Evolutionary conservation across 2,113 vertebrate species (phyloP).

Genomic region (Cyprinodon tularosa): DNA sequence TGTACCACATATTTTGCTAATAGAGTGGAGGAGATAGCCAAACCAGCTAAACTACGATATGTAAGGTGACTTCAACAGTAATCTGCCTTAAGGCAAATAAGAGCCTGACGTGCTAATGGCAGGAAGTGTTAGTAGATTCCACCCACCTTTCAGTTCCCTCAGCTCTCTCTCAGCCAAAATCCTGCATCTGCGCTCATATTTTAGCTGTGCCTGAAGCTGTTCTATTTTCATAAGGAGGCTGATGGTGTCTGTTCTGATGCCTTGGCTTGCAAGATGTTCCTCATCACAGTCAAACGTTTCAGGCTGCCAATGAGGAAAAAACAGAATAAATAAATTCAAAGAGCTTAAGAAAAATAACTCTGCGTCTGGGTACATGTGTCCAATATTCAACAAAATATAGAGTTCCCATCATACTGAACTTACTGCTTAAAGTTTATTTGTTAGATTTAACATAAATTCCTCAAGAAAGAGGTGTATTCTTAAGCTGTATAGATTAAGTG

Average conservation of each 20-base stretch:
- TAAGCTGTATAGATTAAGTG: too few relatives aligned
- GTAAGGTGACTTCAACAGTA: neutral
- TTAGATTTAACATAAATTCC: neutral
- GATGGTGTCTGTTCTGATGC: slow-evolving; percentile 77
- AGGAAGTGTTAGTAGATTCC: neutral
- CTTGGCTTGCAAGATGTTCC: slow-evolving; percentile 60
- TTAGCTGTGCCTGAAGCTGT: slow-evolving; percentile 76
- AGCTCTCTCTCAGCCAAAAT: slow-evolving; percentile 75
- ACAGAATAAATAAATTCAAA: neutral
- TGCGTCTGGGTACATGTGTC: neutral
- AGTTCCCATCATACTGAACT: too few relatives aligned
- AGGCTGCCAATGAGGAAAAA: slow-evolving; percentile 40
- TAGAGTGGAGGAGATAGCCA: too few relatives aligned
- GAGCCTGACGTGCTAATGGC: neutral
- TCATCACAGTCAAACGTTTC: slow-evolving; percentile 68
- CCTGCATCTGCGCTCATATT: slow-evolving; percentile 77
- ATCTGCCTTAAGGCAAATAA: neutral
- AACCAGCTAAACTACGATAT: neutral
- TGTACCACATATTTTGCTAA: too few relatives aligned
- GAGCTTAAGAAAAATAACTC: neutral
- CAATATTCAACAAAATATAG: too few relatives aligned
- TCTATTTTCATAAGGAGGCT: slow-evolving; percentile 80
- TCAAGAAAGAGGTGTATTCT: too few relatives aligned
- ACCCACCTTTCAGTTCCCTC: slow-evolving; percentile 75
- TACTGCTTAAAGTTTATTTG: too few relatives aligned